A percentile compares a stretch with the other conserved stretches of the same genome.
Conservation (phyloP, 2,797 vertebrate species). For the Brachyalestes nurse region DNA sequence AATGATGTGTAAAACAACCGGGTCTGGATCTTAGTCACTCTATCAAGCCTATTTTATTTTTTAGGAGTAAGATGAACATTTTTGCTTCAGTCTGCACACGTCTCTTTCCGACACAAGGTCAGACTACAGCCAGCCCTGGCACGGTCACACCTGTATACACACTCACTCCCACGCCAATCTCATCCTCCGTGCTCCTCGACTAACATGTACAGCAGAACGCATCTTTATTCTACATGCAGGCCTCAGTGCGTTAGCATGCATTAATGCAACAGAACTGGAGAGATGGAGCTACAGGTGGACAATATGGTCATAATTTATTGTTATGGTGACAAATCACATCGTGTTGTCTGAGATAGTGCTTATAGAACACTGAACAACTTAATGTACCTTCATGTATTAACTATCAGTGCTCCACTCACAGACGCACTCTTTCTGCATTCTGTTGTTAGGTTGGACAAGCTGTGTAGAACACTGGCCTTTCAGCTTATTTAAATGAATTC, state of each 20-base stretch:
- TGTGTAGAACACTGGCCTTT: neutral
- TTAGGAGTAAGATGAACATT: neutral
- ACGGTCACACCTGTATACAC: conserved; percentile 25
- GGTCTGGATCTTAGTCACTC: conserved; percentile 1
- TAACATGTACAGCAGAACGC: neutral
- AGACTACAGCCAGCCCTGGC: conserved; percentile 24
- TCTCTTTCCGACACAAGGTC: conserved; percentile 41
- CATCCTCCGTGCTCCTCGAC: neutral
- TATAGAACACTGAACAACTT: too few species aligned
- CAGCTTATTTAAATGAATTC: too few species aligned
- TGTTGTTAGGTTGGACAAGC: neutral
- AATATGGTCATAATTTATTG: neutral
- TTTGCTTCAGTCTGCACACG: conserved; percentile 27
- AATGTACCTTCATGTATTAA: neutral
- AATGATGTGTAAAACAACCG: neutral
- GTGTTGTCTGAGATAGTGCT: too few species aligned
- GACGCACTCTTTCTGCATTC: neutral
- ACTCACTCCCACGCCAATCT: conserved; percentile 24
- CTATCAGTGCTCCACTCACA: neutral
- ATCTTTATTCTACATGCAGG: conserved; percentile 5
- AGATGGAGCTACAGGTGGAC: neutral
- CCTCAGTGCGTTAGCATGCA: neutral
- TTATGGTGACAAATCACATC: neutral
- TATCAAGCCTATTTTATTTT: neutral
- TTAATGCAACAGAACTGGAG: neutral